These are phyloP conservation scores for Drosophila sp. DNA, from an alignment of 1,140 invertebrate species.

Conservation along the genomic window DNA sequence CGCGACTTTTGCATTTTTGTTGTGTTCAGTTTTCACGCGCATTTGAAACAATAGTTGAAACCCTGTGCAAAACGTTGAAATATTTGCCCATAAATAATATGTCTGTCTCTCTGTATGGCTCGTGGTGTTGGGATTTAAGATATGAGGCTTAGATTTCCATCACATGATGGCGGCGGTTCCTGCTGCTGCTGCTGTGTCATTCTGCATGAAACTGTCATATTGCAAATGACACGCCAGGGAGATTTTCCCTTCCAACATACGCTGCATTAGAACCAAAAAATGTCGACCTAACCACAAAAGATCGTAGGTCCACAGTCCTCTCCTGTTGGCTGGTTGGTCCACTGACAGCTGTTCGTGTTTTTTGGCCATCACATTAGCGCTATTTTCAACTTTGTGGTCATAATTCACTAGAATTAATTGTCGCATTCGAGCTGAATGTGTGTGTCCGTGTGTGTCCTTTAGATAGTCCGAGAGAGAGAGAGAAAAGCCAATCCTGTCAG, in stretches of 20 bases:
- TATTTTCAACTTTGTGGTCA: slow-evolving; percentile 70
- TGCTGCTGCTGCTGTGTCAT: slow-evolving; percentile 36
- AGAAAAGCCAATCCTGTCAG: neutral
- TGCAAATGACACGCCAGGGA: slow-evolving; percentile 68
- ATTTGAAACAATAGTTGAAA: slow-evolving; percentile 63
- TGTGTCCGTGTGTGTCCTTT: slow-evolving; percentile 32
- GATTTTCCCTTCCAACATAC: slow-evolving; percentile 10
- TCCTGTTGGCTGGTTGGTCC: neutral
- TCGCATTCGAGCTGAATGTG: slow-evolving; percentile 60
- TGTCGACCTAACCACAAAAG: slow-evolving; percentile 35
- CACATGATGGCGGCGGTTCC: neutral
- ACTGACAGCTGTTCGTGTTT: slow-evolving; percentile 70
- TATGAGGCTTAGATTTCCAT: slow-evolving; percentile 46
- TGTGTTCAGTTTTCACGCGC: slow-evolving; percentile 60
- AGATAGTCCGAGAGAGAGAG: neutral
- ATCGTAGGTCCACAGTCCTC: slow-evolving; percentile 4
- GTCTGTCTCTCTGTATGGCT: slow-evolving; percentile 33
- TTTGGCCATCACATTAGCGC: slow-evolving; percentile 69
- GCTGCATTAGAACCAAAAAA: slow-evolving; percentile 51
- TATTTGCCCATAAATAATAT: slow-evolving; percentile 70
- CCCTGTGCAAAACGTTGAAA: slow-evolving; percentile 51
- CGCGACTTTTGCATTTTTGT: slow-evolving; percentile 75
- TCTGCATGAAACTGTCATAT: slow-evolving; percentile 60
- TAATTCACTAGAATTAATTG: slow-evolving; percentile 80
- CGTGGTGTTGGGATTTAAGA: slow-evolving; percentile 41